Percentiles rank a stretch among this genome's conserved stretches.
phyloP scores from a whole-genome alignment of 2,113 vertebrate species.

The Porphyrio hochstetteri region DNA sequence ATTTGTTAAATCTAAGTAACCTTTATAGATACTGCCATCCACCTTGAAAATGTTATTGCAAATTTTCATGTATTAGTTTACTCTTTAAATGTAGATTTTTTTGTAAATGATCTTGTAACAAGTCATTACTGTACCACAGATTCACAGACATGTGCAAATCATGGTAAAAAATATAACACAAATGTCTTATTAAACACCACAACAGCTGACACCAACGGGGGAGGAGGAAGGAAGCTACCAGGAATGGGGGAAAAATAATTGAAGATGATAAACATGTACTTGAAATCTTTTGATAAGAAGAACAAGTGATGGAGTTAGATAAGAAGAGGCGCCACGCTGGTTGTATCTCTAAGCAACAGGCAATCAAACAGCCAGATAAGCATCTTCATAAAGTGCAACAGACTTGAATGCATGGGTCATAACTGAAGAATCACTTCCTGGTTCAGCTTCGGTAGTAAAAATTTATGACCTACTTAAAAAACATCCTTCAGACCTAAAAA shows the following conservation, averaged over 20 bases:
- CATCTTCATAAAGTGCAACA: constrained; percentile 77
- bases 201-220: not conserved
- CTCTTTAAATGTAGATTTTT: not conserved
- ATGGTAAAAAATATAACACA: not conserved
- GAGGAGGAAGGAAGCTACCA: not conserved
- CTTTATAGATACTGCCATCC: not conserved
- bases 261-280: constrained; percentile 61
- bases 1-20: not conserved
- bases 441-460: constrained; percentile 71
- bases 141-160: not conserved
- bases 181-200: not conserved
- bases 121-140: fast-evolving
- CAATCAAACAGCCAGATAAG: constrained; percentile 81
- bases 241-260: constrained; percentile 21
- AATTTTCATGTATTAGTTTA: not conserved
- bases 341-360: constrained; percentile 79
- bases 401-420: constrained; percentile 60
- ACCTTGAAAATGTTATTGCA: not conserved
- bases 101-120: not conserved
- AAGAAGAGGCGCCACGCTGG: constrained; percentile 81
- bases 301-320: constrained; percentile 82
- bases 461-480: constrained; percentile 72
- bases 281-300: constrained; percentile 73
- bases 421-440: constrained; percentile 68
- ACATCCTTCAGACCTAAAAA: constrained; percentile 36